Evolutionary conservation across 1,140 invertebrate species (phyloP), one percentile per base, ranked within the genome.

Genomic region (Propsilocerus akamusi): DNA sequence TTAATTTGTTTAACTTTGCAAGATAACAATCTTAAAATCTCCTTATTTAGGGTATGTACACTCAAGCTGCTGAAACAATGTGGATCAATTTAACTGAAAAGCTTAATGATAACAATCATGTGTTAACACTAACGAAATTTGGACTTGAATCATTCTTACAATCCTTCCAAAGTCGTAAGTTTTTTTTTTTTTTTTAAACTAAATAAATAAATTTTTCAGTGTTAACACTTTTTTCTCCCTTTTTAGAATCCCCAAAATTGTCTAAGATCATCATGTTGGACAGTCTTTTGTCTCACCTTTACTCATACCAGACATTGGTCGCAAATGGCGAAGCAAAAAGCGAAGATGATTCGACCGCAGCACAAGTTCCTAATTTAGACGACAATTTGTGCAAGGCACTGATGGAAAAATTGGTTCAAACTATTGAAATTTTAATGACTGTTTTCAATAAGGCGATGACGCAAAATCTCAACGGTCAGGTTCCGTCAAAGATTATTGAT

Each of bases 231-330:
- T 34, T 22, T 14, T 17, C 22, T 20, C 17, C 37, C 10, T 25
- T 3, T 32, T 10, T 47, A 63, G 62, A 49, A 48, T 57, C 55
- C 52, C 60, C 63, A 2, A 56, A 58, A 5, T 37, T 65, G 0
- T 61, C 63, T 4, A 57, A 65, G 50, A 53, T 65, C 1, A 56
- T 65, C 10, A 49, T 62, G 0, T 55, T 65, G 3, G 63, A 65
- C 53, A 58, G 60, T 0, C 20, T 65, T 14, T 53, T 65, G 22
- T 59, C 60, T 0, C 61, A 65, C 48, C 60, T 65, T 60, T 57
- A 64, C 46, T 47, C n/a, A 7, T 47, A 25, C 12, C 24, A 25
- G 22, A 47, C 46, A 25, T 12, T 25, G 5, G 46, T 25, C 6
- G 24, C 46, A 12, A 47, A 47, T 25, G 34, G 62, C 57, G 1